A percentile compares a stretch with the other conserved stretches of the same genome.
These are phyloP conservation scores for Ecdyonurus torrentis DNA, from an alignment of 2,888 invertebrate species.

Conservation along the genomic window DNA sequence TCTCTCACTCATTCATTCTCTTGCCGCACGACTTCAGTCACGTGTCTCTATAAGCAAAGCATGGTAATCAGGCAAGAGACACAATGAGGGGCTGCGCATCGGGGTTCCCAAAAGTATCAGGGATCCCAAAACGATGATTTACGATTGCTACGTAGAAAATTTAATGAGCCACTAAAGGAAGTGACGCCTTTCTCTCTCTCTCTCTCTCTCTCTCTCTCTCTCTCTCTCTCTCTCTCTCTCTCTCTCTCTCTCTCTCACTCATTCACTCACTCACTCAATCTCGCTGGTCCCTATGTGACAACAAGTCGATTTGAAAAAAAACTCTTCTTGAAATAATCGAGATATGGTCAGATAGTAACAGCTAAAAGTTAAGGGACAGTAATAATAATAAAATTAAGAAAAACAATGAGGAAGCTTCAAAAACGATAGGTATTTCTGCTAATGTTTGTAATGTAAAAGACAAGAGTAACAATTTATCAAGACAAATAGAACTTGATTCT, in stretches of 20 bases:
- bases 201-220: background rate
- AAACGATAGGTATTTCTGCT: no score
- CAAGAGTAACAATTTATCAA: no score
- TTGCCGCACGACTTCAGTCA: background rate
- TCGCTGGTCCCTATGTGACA: background rate
- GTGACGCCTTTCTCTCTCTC: background rate
- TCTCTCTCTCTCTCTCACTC: no score
- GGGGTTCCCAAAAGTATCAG: background rate
- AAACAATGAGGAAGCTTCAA: no score
- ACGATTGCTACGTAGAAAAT: background rate
- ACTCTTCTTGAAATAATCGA: no score
- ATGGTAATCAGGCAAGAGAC: background rate
- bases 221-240: background rate
- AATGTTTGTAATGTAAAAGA: no score
- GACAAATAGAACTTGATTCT: no score
- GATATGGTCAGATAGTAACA: no score
- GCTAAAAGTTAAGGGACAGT: no score
- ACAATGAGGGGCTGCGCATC: background rate
- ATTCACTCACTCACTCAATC: no score
- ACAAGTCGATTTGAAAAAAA: constrained; percentile 6
- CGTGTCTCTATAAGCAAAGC: background rate
- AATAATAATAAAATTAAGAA: no score
- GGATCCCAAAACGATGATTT: no score
- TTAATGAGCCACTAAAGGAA: background rate
- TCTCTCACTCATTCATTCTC: background rate